Evolutionary conservation across 1,140 invertebrate genomes (phyloP), one percentile per base, ranked within the genome.

Genomic region (Cyclargus thomasi): DNA sequence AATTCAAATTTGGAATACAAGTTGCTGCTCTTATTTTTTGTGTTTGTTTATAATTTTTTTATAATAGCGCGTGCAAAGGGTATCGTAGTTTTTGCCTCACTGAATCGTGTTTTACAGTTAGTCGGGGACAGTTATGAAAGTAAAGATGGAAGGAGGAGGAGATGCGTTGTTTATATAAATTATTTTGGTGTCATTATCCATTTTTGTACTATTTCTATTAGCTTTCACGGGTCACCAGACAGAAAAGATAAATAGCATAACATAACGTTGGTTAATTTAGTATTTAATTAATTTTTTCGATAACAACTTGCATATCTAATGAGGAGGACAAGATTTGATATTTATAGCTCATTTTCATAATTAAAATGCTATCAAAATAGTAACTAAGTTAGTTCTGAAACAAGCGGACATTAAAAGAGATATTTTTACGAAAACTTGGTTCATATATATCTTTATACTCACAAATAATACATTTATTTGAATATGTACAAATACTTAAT

Each of bases 51-150:
- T 59, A 20, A 18, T 59, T 59, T 59, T 59, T 20, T 59, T 18
- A 18, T 59, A 59, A 59, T 59, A 59, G 17, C 55, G 55, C 55
- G 55, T 59, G 17, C 55, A 20, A 59, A 59, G 55, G 55, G 55
- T 18, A 20, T 59, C 55, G 55, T 59, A 20, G 55, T 59, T 59
- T 59, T 59, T 59, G 55, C 55, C 55, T 59, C 20, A 59, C 55
- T 59, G 55, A 59, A 59, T 59, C 55, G 55, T 59, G 55, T 59
- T 59, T 59, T 59, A 59, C 55, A 59, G 55, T 59, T 59, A 59
- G 18, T 18, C 55, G 17, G 55, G 55, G 55, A 59, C 55, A 59
- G 55, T 59, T 59, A 59, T 59, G 55, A 59, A 59, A 59, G 55
- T 59, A 59, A 59, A 20, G 55, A 59, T 59, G 55, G 55, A 59